Evolutionary conservation across 2,113 vertebrate genomes (phyloP), one percentile per base, ranked within the genome.

Genomic region (Dipodomys stephensi): DNA sequence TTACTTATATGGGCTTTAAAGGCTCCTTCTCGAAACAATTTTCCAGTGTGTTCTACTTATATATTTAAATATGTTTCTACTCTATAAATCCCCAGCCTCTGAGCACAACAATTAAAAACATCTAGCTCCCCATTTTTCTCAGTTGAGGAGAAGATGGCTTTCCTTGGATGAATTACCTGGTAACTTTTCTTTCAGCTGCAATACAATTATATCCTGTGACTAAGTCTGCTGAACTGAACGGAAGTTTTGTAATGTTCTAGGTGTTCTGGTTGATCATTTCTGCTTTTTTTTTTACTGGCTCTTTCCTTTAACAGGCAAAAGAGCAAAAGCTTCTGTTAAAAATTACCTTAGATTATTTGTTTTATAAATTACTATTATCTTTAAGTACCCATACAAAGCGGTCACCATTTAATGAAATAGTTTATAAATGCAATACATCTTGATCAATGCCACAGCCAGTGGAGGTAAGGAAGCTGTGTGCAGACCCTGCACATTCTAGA

Each of bases 261-360:
- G 44, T 44, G 19, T 2, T 11, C 44, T 62, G 2, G 2, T 30
- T 18, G 9, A 10, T 23, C 25, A 1, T 16, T 2, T 22, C 2
- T 15, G 18, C 12, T 53, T 19, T 23, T 25, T 28, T 39, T 39
- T 39, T 39, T 39, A 19, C 23, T 28, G 25, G 12, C 10, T 67
- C 35, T 67, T 16, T 39, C 18, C 25, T 74, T 49, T 27, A 44
- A 11, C 28, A 44, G 20, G 19, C 9, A 10, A 27, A 74, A 60
- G n/a, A 25, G 18, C 18, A 39, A 4, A 73, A 57, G 53, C 53
- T 57, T 57, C 53, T 57, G 10, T 18, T 57, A 16, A 16, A 57
- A 57, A 57, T 57, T 57, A 57, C 15, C 15, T 57, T 57, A 57
- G 16, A 57, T 57, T 53, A 11, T 53, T 53, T 53, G 12, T 53